Conservation (phyloP, 1,140 invertebrate genomes). For the Ceratosolen solmsi region DNA sequence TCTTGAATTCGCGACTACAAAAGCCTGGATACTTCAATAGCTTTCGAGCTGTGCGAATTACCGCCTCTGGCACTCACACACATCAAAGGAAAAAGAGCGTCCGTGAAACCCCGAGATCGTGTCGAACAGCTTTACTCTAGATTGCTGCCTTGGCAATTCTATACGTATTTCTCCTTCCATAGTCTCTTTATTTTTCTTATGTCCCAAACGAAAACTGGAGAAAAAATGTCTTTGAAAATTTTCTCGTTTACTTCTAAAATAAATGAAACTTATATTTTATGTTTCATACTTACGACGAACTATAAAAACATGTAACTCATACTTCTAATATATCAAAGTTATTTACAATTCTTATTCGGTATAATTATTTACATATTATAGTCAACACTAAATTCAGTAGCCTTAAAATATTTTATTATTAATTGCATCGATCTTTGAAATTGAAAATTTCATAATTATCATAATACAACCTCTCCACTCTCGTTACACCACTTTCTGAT, state of each 20-base stretch:
- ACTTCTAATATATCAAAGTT: too few relatives aligned
- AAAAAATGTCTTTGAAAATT: slow-evolving; percentile 24
- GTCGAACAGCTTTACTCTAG: slow-evolving; percentile 15
- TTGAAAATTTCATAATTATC: too few relatives aligned
- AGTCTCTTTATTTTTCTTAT: slow-evolving; percentile 11
- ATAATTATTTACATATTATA: too few relatives aligned
- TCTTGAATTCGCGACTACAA: slow-evolving; percentile 38
- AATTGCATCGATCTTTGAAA: too few relatives aligned
- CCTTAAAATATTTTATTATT: too few relatives aligned
- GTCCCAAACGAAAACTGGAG: background rate
- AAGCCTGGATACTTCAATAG: slow-evolving; percentile 53
- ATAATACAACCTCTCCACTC: too few relatives aligned
- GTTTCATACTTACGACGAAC: background rate
- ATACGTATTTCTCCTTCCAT: slow-evolving; percentile 38
- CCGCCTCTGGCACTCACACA: slow-evolving; percentile 52
- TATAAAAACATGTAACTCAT: too few relatives aligned
- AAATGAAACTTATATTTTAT: background rate
- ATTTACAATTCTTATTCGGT: too few relatives aligned
- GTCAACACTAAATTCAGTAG: too few relatives aligned
- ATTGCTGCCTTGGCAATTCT: slow-evolving; percentile 55
- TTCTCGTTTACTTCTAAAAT: slow-evolving; percentile 8
- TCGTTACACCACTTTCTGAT: too few relatives aligned
- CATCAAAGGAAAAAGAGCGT: slow-evolving; percentile 57
- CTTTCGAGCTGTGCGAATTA: slow-evolving; percentile 59
- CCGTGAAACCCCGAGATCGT: slow-evolving; percentile 42